A percentile compares a stretch with the other conserved stretches of the same genome.
Evolutionary conservation across 1,140 invertebrate species (phyloP).

Genomic region (Nomia melanderi): DNA sequence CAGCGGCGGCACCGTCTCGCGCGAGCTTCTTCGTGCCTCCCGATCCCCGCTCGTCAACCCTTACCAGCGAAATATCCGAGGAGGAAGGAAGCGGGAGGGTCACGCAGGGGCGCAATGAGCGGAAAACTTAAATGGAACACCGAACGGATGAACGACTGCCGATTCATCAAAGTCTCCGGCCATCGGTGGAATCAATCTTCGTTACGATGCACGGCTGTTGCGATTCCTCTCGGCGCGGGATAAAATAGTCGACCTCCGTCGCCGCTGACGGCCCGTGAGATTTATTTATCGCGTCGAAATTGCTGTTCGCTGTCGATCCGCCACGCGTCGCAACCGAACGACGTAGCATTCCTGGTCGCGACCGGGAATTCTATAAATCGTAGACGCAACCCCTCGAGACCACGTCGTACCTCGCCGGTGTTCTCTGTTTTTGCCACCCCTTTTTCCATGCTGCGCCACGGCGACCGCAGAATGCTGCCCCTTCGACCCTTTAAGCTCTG

Average conservation of each 20-base stretch:
- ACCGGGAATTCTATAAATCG: background rate
- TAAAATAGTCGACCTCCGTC: background rate
- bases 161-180: constrained; percentile 35
- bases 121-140: constrained; percentile 38
- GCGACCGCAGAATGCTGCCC: no score
- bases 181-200: constrained; percentile 36
- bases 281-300: constrained; percentile 41
- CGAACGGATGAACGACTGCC: constrained; percentile 20
- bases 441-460: no score
- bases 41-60: no score
- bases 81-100: no score
- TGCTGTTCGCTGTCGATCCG: background rate
- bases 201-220: constrained; percentile 18
- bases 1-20: background rate
- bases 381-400: background rate
- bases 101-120: background rate
- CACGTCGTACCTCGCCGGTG: background rate
- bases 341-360: background rate
- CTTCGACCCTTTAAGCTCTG: no score
- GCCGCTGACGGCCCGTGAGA: constrained; percentile 18
- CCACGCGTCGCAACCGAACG: background rate
- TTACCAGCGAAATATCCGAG: no score
- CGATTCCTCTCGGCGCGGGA: constrained; percentile 17
- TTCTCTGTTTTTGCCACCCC: no score
- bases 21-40: no score